A percentile compares a stretch with the other conserved stretches of the same genome.
These are phyloP conservation scores for Tachysurus vachellii DNA, from an alignment of 2,113 vertebrate species.

Conservation along the genomic window DNA sequence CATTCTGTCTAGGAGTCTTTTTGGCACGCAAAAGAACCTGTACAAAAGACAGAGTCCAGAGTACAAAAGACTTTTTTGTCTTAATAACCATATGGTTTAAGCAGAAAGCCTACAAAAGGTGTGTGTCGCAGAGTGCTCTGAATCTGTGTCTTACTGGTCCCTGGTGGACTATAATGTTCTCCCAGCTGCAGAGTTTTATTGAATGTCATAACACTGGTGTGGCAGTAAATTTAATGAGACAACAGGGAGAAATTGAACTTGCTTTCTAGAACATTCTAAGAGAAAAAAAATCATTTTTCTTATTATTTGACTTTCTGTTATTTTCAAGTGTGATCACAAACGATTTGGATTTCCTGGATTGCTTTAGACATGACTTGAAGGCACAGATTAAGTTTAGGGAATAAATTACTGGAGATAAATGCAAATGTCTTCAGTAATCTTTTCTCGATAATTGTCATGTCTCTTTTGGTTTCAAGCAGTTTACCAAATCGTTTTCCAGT, in stretches of 20 bases:
- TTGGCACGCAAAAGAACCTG: not conserved
- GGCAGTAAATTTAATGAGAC: conserved; percentile 41
- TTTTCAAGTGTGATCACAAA: not conserved
- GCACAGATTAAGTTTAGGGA: not conserved
- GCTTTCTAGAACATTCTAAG: conserved; percentile 23
- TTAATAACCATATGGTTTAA: not conserved
- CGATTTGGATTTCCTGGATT: not conserved
- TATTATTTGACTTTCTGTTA: not conserved
- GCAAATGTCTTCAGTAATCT: not conserved
- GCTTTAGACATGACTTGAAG: not conserved
- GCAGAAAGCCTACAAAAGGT: conserved; percentile 4
- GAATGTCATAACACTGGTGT: conserved; percentile 40
- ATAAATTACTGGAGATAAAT: not conserved
- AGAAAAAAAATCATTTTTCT: not conserved
- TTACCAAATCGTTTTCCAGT: not conserved
- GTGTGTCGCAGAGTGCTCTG: conserved; percentile 27
- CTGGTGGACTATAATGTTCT: conserved; percentile 45
- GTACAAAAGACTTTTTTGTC: not conserved
- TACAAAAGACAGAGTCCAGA: not conserved
- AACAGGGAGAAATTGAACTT: conserved; percentile 7
- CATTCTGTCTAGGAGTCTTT: not conserved
- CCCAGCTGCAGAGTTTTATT: conserved; percentile 43
- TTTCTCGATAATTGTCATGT: not conserved
- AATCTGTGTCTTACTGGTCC: conserved; percentile 22
- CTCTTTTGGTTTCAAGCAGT: not conserved